These are phyloP conservation scores for Ciconia stormi DNA, from an alignment of 2,113 vertebrate genomes.

Conservation along the genomic window DNA sequence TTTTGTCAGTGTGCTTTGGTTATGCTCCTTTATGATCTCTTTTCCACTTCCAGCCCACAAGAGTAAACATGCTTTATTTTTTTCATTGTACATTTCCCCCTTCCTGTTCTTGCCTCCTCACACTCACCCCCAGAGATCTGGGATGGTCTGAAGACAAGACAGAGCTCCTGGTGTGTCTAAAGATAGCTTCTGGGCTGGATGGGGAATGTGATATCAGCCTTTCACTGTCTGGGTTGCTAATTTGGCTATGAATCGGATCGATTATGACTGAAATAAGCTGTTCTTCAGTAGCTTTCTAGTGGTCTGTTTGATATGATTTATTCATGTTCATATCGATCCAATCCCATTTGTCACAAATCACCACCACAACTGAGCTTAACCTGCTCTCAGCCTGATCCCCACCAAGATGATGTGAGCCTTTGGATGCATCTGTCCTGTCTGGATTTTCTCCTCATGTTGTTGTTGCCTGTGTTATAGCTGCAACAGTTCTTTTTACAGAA, in stretches of 20 bases:
- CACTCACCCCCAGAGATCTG: not conserved
- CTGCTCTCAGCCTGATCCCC: not conserved
- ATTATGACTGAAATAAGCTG: not conserved
- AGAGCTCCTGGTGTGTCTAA: not conserved
- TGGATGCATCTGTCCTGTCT: not conserved
- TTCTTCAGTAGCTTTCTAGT: not conserved
- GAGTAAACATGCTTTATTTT: constrained; percentile 2
- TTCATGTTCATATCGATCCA: not conserved
- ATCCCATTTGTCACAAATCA: not conserved
- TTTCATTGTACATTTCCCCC: not conserved
- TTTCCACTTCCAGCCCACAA: not conserved
- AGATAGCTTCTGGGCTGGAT: not conserved
- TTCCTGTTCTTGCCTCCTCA: constrained; percentile 3
- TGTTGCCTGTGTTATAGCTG: not conserved
- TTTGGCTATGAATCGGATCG: not conserved
- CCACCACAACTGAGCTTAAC: not conserved
- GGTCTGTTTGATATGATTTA: not conserved
- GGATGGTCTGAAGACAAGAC: not conserved
- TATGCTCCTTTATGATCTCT: not conserved
- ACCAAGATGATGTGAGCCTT: not conserved
- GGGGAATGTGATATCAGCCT: not conserved
- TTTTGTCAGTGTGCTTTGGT: not conserved
- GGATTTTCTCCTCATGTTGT: not conserved
- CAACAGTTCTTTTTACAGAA: not conserved
- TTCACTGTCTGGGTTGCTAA: not conserved